Evolutionary conservation across 2,113 vertebrate genomes (phyloP), one percentile per base, ranked within the genome.

Genomic region (Trogon surrucura): DNA sequence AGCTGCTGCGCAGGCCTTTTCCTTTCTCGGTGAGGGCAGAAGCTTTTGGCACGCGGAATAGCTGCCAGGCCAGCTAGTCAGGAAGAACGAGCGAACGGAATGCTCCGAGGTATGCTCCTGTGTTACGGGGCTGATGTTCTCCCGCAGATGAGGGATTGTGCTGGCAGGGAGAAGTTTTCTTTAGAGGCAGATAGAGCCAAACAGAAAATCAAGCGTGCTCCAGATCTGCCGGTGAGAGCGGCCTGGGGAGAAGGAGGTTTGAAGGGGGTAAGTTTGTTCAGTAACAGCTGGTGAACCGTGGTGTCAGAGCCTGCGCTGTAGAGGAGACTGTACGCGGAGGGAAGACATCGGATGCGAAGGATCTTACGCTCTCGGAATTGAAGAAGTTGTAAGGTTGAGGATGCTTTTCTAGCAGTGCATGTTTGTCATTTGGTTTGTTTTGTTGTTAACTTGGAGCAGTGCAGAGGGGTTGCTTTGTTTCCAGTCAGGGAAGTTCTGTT

Each of bases 51-150:
- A 84, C 27, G 1, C 8, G 21, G 36, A 36, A 36, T 22, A 89
- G 92, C 97, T 94, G 91, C 91, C 93, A 80, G 89, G 93, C 96
- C 84, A 96, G 96, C 95, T 50, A 60, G 92, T 25, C 96, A 88
- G 93, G 93, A 95, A 93, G 93, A 95, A 21, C 93, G 69, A 50
- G 45, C 23, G 2, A 1, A 3, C 69, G 95, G 96, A 97, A 96
- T 96, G 97, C 94, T 91, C 88, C 84, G 6, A 97, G 97, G 96
- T 94, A 92, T 95, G 96, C 96, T 94, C 80, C 15, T 78, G 90
- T 94, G 70, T 48, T 74, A 27, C 66, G 19, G 77, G 48, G 82
- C 26, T 78, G 93, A 56, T 89, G 87, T 80, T 82, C 93, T 85
- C 72, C 10, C 93, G 93, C 89, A 88, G 75, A 36, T 86, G 61